A percentile compares a stretch with the other conserved stretches of the same genome.
Conservation (phyloP, 2,888 invertebrate genomes). For the Lithosia quadra region DNA sequence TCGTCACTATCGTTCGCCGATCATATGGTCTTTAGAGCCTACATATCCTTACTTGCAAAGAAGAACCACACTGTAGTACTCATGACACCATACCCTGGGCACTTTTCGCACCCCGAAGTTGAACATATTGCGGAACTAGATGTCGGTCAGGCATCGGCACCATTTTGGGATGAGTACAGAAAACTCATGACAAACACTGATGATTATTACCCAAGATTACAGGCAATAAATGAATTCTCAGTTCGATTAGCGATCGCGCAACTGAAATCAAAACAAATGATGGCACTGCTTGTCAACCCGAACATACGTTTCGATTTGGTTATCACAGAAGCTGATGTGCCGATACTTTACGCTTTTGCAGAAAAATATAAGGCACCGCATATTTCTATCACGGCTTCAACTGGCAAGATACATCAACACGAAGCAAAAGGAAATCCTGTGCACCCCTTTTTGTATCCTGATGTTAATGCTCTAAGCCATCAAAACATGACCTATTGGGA, state of each 20-base stretch:
- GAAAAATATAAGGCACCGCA: constrained; percentile 85
- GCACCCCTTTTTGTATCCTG: constrained; percentile 84
- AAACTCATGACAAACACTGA: constrained; percentile 71
- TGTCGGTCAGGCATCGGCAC: constrained; percentile 72
- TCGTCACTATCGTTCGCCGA: constrained; percentile 79
- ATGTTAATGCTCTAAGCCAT: constrained; percentile 77
- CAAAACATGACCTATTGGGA: constrained; percentile 77
- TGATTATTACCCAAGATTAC: constrained; percentile 70
- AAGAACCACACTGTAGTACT: constrained; percentile 73
- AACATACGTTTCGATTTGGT: constrained; percentile 86
- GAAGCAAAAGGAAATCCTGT: constrained; percentile 84
- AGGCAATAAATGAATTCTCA: constrained; percentile 67
- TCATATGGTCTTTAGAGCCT: constrained; percentile 76
- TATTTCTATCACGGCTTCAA: constrained; percentile 83
- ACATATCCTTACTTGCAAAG: constrained; percentile 69
- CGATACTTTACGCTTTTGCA: constrained; percentile 81
- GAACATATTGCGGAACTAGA: constrained; percentile 76
- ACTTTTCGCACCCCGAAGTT: constrained; percentile 69
- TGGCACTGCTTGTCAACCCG: constrained; percentile 72
- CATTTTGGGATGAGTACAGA: constrained; percentile 75
- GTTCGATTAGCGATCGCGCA: constrained; percentile 76
- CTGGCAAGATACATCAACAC: constrained; percentile 79
- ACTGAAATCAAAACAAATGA: constrained; percentile 76
- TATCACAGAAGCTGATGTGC: constrained; percentile 85
- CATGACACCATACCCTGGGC: constrained; percentile 81